These are phyloP conservation scores for Polydrusus pterygomalis DNA, from an alignment of 2,888 invertebrate genomes.

Conservation along the genomic window DNA sequence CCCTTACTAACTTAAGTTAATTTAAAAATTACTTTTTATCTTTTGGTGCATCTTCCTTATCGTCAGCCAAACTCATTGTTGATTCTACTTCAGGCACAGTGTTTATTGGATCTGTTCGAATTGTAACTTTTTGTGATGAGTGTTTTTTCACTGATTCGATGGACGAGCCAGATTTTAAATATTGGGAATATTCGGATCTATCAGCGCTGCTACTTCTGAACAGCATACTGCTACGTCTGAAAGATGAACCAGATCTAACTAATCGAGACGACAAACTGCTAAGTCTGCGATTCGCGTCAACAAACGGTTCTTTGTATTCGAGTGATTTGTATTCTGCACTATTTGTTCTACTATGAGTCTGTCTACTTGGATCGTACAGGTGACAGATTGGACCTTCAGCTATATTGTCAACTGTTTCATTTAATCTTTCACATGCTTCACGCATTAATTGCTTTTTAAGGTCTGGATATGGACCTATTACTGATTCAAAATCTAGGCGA, in stretches of 20 bases:
- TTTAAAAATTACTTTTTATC: too few species aligned
- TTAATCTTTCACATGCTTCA: not conserved
- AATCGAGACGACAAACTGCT: not conserved
- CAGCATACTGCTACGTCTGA: not conserved
- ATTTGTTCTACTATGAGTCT: not conserved
- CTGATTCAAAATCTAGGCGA: not conserved
- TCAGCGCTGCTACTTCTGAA: too few species aligned
- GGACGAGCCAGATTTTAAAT: too few species aligned
- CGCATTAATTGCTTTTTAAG: not conserved
- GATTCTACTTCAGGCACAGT: too few species aligned
- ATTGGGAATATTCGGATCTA: too few species aligned
- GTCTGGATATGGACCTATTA: not conserved
- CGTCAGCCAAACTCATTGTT: too few species aligned
- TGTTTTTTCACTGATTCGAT: too few species aligned
- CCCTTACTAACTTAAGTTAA: too few species aligned
- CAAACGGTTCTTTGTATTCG: not conserved
- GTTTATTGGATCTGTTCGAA: too few species aligned
- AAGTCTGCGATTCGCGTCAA: not conserved
- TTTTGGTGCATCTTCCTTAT: too few species aligned
- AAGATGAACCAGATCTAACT: not conserved
- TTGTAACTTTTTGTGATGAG: too few species aligned
- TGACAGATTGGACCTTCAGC: conserved; percentile 8
- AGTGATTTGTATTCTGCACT: not conserved
- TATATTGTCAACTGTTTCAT: not conserved
- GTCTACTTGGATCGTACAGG: not conserved